Conservation (phyloP, 2,888 invertebrate species). For the Deilephila porcellus region DNA sequence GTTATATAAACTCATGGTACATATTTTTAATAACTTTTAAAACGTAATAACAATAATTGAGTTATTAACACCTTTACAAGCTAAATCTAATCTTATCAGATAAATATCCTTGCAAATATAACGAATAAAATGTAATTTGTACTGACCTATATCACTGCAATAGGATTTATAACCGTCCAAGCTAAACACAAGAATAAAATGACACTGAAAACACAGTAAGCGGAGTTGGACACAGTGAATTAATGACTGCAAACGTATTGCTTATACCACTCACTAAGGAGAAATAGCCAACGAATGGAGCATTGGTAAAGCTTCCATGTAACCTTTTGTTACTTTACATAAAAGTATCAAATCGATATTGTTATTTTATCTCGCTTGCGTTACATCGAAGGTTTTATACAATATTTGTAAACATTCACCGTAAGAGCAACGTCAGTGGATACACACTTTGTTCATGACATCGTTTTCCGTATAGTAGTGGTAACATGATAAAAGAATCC, state of each 20-base stretch:
- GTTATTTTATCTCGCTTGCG: neutral
- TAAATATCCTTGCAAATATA: neutral
- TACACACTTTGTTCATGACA: neutral
- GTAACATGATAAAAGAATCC: neutral
- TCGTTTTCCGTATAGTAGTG: neutral
- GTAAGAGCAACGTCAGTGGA: neutral
- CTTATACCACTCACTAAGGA: constrained; percentile 21
- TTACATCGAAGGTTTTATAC: constrained; percentile 7
- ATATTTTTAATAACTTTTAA: no score
- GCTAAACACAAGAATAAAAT: neutral
- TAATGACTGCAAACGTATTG: constrained; percentile 26
- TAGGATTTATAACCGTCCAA: neutral
- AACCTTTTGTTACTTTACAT: constrained; percentile 7
- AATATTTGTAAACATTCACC: neutral
- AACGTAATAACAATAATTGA: no score
- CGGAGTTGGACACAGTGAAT: neutral
- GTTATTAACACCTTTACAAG: no score
- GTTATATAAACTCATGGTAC: no score
- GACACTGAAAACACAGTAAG: constrained; percentile 3
- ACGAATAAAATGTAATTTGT: neutral
- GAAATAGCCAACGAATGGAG: constrained; percentile 24
- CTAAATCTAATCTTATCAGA: no score
- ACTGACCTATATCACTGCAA: constrained; percentile 8
- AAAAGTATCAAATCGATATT: constrained; percentile 19
- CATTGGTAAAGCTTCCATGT: constrained; percentile 21